Conservation (phyloP, 2,888 invertebrate species). For the Pomacea canaliculata region DNA sequence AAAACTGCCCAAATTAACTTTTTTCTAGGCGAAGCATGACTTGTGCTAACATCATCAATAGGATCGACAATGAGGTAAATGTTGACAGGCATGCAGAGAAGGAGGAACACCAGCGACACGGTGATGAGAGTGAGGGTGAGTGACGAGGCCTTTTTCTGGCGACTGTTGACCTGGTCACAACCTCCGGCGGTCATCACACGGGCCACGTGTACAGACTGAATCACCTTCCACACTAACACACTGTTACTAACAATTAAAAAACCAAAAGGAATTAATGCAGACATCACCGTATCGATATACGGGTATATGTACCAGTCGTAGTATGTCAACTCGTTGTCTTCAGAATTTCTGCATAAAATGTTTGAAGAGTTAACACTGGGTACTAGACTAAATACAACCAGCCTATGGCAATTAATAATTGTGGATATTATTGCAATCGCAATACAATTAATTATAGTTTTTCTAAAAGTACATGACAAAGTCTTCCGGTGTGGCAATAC, state of each 20-base stretch:
- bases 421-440: not conserved
- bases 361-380: not conserved
- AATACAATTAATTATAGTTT: not conserved
- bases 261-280: not conserved
- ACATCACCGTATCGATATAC: not conserved
- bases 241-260: not conserved
- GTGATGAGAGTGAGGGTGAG: not conserved
- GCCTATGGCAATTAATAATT: not conserved
- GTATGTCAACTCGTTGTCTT: not conserved
- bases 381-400: not conserved
- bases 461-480: not conserved
- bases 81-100: not conserved
- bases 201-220: not conserved
- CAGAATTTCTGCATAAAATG: not conserved
- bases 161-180: not conserved
- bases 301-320: not conserved
- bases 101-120: not conserved
- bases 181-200: not conserved
- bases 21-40: no score
- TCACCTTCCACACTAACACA: not conserved
- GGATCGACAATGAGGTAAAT: not conserved
- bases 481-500: not conserved
- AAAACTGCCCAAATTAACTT: no score
- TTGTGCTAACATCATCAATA: no score
- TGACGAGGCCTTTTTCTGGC: not conserved